Base-by-base conservation (phyloP, 1,140 invertebrate genomes). In the Himalopsyche phryganea region DNA sequence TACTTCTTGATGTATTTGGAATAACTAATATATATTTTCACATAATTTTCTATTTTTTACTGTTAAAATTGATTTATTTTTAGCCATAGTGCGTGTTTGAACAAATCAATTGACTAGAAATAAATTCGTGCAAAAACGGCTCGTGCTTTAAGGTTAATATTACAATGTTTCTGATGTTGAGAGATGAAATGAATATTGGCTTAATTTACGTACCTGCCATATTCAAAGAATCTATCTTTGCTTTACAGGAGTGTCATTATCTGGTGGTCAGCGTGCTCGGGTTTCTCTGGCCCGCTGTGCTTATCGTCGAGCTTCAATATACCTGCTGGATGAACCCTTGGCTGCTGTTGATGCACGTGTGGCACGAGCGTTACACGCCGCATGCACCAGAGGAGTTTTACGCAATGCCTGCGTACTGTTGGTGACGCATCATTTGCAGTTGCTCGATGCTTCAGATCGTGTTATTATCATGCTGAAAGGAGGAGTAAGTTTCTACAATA, bases 241-340 rank as follows among this genome's bases (percentile, higher is more conserved):
- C n/a, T 18, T 55, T 48, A 6, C 35, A 77, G 68, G 78, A 13
- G 71, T 75, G 1, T 77, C 77, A 0, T 42, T 80, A 15, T 78
- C 75, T 0, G 86, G 86, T 7, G 86, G 86, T 11, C 86, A 89
- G 66, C 81, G 81, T 58, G 85, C 85, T 1, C 70, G 86, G 3
- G 71, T 79, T 33, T 73, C 74, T 65, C 69, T 91, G 1, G 89
- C 87, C 0, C 79, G 87, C 41, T 86, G 84, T 33, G 78, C 87
- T 6, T 87, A 87, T 55, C 80, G 76, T 56, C 66, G 78, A 14
- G 80, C 81, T 18, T 82, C 85, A 66, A 73, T 87, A 2, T 85
- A 85, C 65, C 60, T 86, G 0, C 65, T 87, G 41, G 85, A 87
- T 62, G 81, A 84, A 62, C 81, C 82, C 0, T 54, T 84, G 13